A percentile compares a stretch with the other conserved stretches of the same genome.
These are phyloP conservation scores for Cremastobaeus sp. DNA, from an alignment of 2,888 invertebrate genomes.

Conservation along the genomic window DNA sequence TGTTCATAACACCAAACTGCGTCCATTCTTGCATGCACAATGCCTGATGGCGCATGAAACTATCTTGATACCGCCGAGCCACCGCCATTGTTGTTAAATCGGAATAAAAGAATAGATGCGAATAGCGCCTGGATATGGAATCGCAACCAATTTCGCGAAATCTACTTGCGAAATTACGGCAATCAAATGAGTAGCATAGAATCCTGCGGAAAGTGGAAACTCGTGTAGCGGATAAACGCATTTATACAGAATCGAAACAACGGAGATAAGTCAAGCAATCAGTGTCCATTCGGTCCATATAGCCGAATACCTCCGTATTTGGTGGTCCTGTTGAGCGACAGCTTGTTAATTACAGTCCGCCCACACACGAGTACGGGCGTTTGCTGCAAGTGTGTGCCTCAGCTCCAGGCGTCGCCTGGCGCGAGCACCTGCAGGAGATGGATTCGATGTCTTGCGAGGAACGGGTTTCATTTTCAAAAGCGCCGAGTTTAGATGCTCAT, in stretches of 20 bases:
- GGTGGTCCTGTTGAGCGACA: conserved; percentile 57
- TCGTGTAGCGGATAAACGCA: not conserved
- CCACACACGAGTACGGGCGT: conserved; percentile 39
- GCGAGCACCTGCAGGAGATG: conserved; percentile 61
- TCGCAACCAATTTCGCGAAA: too few relatives aligned
- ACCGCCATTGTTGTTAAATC: too few relatives aligned
- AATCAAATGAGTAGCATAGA: not conserved
- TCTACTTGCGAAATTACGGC: not conserved
- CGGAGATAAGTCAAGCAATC: conserved; percentile 51
- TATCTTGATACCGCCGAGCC: conserved; percentile 9
- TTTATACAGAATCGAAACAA: conserved; percentile 10
- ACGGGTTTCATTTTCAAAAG: conserved; percentile 45
- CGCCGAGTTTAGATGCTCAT: conserved; percentile 25
- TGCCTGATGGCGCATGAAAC: conserved; percentile 3
- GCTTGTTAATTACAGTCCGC: conserved; percentile 59
- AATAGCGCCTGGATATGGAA: too few relatives aligned
- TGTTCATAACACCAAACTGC: not conserved
- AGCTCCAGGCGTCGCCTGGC: conserved; percentile 57
- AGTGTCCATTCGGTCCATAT: conserved; percentile 34
- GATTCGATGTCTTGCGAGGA: conserved; percentile 47
- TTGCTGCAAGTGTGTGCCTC: conserved; percentile 51
- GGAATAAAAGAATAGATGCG: too few relatives aligned
- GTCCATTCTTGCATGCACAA: conserved; percentile 4
- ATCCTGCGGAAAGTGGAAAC: not conserved
- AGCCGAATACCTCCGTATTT: too few relatives aligned